Conservation (phyloP, 1,140 invertebrate genomes). For the Lordiphosa mommai region DNA sequence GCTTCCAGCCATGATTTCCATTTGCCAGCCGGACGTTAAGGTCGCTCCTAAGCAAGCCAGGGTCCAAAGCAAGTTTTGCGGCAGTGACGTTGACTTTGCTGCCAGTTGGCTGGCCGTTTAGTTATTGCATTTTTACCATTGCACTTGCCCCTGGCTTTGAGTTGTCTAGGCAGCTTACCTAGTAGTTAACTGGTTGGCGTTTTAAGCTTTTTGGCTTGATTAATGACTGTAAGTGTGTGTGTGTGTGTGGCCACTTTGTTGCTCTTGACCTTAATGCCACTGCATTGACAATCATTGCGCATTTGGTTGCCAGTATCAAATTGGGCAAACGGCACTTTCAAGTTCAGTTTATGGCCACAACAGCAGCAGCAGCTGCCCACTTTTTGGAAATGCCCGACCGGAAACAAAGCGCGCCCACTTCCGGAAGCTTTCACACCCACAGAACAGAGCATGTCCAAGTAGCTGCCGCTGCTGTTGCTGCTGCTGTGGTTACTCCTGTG, state of each 20-base stretch:
- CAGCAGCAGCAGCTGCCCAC: constrained; percentile 13
- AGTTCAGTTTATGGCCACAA: constrained; percentile 16
- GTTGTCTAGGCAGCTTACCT: constrained; percentile 41
- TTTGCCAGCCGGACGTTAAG: constrained; percentile 44
- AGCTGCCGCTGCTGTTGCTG: constrained; percentile 2
- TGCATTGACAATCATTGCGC: constrained; percentile 27
- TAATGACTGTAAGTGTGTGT: constrained; percentile 30
- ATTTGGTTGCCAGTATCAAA: constrained; percentile 17
- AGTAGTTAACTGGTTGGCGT: constrained; percentile 36
- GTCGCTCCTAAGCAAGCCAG: constrained; percentile 50
- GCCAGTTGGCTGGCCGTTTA: constrained; percentile 28
- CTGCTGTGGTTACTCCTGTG: constrained; percentile 39
- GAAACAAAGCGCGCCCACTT: constrained; percentile 61
- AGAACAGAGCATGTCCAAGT: background rate
- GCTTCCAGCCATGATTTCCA: constrained; percentile 56
- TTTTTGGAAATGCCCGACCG: constrained; percentile 37
- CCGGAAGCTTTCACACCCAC: constrained; percentile 61
- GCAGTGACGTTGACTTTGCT: background rate
- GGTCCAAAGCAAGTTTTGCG: constrained; percentile 63
- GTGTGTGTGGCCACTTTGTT: constrained; percentile 39
- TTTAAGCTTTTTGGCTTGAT: constrained; percentile 54
- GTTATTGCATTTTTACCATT: constrained; percentile 42
- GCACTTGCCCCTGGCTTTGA: constrained; percentile 75
- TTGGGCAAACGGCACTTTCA: constrained; percentile 13
- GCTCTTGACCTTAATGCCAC: constrained; percentile 65